These are phyloP conservation scores for Pammene fasciana DNA, from an alignment of 2,888 invertebrate species.

Conservation along the genomic window DNA sequence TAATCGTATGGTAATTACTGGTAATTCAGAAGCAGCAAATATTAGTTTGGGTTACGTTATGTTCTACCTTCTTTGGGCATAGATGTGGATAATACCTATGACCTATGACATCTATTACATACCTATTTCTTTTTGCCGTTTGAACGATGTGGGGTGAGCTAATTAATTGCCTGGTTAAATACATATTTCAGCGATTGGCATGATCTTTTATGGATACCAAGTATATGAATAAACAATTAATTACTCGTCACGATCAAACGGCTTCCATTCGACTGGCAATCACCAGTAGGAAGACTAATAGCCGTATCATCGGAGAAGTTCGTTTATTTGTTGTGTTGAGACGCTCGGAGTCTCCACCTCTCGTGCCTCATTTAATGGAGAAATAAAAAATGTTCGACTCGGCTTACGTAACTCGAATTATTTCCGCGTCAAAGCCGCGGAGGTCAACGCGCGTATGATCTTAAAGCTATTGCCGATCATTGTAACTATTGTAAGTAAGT, in stretches of 20 bases:
- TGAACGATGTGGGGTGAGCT: neutral
- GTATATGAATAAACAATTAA: constrained; percentile 38
- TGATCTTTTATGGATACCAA: constrained; percentile 3
- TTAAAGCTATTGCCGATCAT: constrained; percentile 43
- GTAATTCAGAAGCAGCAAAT: no score
- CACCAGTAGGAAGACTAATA: constrained; percentile 67
- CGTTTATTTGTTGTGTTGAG: constrained; percentile 67
- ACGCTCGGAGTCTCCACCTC: constrained; percentile 69
- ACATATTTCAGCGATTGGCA: neutral
- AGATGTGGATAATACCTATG: no score
- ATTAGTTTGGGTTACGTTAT: no score
- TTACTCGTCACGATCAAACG: constrained; percentile 54
- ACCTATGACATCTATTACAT: no score
- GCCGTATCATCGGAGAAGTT: constrained; percentile 66
- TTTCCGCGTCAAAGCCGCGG: constrained; percentile 76
- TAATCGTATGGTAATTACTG: no score
- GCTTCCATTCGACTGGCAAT: constrained; percentile 62
- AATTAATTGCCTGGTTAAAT: neutral
- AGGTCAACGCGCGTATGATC: constrained; percentile 73
- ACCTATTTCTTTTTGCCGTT: no score
- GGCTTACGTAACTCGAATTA: constrained; percentile 81
- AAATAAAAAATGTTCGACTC: constrained; percentile 82
- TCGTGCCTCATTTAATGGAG: constrained; percentile 81
- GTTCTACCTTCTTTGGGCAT: no score
- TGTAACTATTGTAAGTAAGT: constrained; percentile 9